Base-by-base conservation (phyloP, 2,797 vertebrate species). In the Poeciliopsis gracilis region DNA sequence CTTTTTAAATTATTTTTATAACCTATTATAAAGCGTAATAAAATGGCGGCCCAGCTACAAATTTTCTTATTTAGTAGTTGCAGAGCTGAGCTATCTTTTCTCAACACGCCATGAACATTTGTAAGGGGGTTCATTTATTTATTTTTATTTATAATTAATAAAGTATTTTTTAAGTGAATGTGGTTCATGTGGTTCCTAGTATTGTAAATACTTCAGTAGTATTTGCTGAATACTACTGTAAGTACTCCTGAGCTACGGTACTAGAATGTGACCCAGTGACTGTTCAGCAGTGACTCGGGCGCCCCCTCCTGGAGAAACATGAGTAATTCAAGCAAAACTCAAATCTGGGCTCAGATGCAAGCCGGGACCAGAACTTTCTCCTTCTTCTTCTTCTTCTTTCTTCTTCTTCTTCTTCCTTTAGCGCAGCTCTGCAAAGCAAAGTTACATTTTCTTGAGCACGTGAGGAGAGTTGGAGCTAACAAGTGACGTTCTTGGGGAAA, bases 301-400 rank as follows among this genome's bases (percentile, higher is more conserved):
- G 57, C 87, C 91, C 87, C 67, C 91, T 89, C 5, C 72, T 90
- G 92, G 82, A 18, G 53, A 85, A 77, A 79, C 0, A 33, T 1
- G 4, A 69, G 74, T 30, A 77, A 11, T 84, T 75, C 85, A 88
- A 36, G 11, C 2, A 0, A 18, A 77, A 57, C 6, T 28, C 43
- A 67, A 12, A 25, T 6, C 33, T 13, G 20, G 23, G 20, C 36
- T 41, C 20, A 11, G 33, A 67, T 41, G 36, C 9, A 67, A 11
- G 23, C 12, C 25, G 36, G 63, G 4, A 1, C 4, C 36, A 13
- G 38, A 67, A 41, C 16, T 5, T 38, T 2, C 0, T 16, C 12
- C 63, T 66, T 20, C 36, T n/a, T n/a, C n/a, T n/a, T n/a, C n/a
- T n/a, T n/a, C n/a, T n/a, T n/a, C n/a, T n/a, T n/a, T n/a, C n/a